Evolutionary conservation across 2,797 vertebrate genomes (phyloP).

Genomic region (Cirrhinus mrigala): DNA sequence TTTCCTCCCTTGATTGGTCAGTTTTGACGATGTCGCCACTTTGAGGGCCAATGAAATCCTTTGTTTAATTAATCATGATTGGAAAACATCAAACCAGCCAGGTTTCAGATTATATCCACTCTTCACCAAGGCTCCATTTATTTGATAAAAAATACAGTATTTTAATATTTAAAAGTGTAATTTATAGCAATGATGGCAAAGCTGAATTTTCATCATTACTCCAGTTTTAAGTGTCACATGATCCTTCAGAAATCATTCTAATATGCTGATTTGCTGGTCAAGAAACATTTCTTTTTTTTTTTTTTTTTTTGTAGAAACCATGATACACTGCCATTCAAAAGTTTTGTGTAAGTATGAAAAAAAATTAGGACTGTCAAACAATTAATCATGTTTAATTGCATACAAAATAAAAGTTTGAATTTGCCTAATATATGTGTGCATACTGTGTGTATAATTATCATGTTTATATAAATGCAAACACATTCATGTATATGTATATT

Average conservation of each 20-base stretch:
- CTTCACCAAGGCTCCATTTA: neutral
- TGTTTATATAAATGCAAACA: no score
- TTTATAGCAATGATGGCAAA: neutral
- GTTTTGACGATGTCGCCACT: neutral
- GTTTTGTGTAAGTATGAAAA: neutral
- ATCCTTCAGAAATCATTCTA: neutral
- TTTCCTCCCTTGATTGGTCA: conserved; percentile 26
- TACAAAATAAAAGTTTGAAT: no score
- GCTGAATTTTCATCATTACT: neutral
- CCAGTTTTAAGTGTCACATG: neutral
- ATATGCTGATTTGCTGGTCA: neutral
- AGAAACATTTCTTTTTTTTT: neutral
- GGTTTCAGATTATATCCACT: neutral
- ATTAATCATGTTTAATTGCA: no score
- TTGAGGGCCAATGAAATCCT: neutral
- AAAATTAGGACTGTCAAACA: neutral
- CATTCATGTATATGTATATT: no score
- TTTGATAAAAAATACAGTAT: neutral
- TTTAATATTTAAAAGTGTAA: neutral
- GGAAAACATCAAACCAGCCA: neutral
- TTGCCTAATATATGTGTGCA: no score
- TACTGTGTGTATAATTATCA: no score
- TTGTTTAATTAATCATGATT: neutral
- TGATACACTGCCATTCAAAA: neutral
- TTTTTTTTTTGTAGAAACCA: neutral